Evolutionary conservation across 2,797 vertebrate genomes (phyloP), one percentile per base, ranked within the genome.

Genomic region (Chrysocyon brachyurus): DNA sequence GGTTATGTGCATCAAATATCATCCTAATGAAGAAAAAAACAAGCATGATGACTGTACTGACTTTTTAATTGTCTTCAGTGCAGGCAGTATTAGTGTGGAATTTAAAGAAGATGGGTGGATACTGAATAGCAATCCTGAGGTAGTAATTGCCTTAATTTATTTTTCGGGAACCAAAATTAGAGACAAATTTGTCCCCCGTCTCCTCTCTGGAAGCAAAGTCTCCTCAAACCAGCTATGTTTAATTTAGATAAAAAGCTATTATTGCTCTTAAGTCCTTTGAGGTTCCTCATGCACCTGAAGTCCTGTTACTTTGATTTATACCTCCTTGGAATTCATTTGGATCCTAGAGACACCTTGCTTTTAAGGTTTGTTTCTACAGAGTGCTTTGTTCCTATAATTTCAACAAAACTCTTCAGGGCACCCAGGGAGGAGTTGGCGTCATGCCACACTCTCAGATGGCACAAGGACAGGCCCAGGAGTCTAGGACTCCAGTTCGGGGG

Each of bases 131-230:
- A 63, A 87, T 85, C 73, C 63, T 14, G 73, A 94, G 70, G 33
- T 83, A 93, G 83, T 96, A 96, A 96, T 95, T 89, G 92, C 73
- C 66, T 95, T 88, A 91, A 97, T 90, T 96, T 96, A 92, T 96
- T 96, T 97, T 96, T 90, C 90, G 33, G 61, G 63, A 85, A 90
- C 94, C 79, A 93, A 90, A 96, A 96, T 94, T 68, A 94, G 90
- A 96, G 92, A 90, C 92, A 78, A 87, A 90, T 91, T 59, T 93
- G 73, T 90, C 94, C 93, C 84, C 52, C 33, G 84, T 83, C 84
- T 90, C 90, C 91, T 84, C 81, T 91, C 79, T 89, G n/a, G 87
- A 87, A 81, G 72, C 46, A 12, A 66, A 87, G 56, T 59, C 72
- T 88, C 90, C 64, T 85, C 94, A 6, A 22, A 28, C 54, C 68